Percentiles rank a stretch among this genome's conserved stretches.
phyloP scores from a whole-genome alignment of 2,113 vertebrate species.

The Oncorhynchus masou region DNA sequence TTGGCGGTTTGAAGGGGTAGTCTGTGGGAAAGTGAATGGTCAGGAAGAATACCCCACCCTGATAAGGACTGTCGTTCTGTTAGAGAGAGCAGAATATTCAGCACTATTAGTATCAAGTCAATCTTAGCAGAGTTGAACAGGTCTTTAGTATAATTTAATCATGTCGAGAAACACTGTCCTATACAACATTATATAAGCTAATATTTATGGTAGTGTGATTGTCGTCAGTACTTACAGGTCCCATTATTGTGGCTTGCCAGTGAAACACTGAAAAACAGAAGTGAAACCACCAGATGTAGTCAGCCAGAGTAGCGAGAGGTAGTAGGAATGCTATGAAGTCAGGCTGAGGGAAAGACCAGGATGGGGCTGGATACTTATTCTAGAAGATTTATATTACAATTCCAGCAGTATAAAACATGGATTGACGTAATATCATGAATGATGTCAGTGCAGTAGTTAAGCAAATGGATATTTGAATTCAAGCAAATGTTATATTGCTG shows the following conservation, averaged over 20 bases:
- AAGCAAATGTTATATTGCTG: background rate
- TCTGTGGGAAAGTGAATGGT: slow-evolving; percentile 99
- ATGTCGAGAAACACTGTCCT: background rate
- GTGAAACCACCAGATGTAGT: background rate
- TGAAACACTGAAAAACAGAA: slow-evolving; percentile 87
- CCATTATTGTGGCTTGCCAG: slow-evolving; percentile 99
- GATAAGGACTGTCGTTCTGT: slow-evolving; percentile 99
- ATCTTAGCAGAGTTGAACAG: background rate
- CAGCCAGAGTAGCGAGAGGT: background rate
- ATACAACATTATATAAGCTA: slow-evolving; percentile 2
- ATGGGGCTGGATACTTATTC: background rate
- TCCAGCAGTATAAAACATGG: too few relatives aligned
- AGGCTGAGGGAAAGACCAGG: too few relatives aligned
- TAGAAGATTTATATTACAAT: too few relatives aligned
- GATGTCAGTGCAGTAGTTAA: background rate
- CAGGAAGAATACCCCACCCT: slow-evolving; percentile 99
- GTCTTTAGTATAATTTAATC: background rate
- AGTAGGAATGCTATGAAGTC: background rate
- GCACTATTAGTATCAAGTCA: background rate
- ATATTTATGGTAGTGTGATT: slow-evolving; percentile 1
- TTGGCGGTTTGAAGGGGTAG: slow-evolving; percentile 99
- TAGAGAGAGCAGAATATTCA: slow-evolving; percentile 10
- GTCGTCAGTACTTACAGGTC: slow-evolving; percentile 86
- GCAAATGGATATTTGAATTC: background rate
- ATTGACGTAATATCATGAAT: background rate